These are phyloP conservation scores for Agrilus mali DNA, from an alignment of 2,888 invertebrate species.

Conservation along the genomic window DNA sequence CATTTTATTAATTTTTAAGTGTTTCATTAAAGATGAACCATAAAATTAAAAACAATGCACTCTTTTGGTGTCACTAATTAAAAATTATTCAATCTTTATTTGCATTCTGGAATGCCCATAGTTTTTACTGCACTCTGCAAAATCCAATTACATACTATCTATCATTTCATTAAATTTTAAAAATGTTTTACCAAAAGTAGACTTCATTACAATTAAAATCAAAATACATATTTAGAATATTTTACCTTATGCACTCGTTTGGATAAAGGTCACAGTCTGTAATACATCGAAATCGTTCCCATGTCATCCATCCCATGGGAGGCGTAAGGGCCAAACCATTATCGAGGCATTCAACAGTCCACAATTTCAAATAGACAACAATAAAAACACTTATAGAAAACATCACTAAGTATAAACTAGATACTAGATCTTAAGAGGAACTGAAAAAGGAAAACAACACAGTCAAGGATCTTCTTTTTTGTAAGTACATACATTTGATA, in stretches of 20 bases:
- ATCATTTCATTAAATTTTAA: no score
- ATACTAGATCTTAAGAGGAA: no score
- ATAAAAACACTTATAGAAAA: neutral
- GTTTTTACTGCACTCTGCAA: no score
- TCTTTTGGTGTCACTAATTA: no score
- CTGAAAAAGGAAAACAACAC: no score
- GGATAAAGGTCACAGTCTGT: constrained; percentile 51
- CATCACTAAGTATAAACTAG: neutral
- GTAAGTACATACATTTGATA: neutral
- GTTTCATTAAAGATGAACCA: no score
- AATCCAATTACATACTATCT: no score
- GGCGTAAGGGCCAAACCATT: constrained; percentile 55
- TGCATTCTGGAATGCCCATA: no score
- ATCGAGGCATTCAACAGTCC: constrained; percentile 29
- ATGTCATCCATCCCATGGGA: constrained; percentile 63
- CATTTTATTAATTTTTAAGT: no score
- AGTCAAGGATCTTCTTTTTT: no score
- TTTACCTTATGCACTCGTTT: constrained; percentile 53
- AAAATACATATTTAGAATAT: neutral
- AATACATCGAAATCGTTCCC: constrained; percentile 54
- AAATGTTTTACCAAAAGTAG: constrained; percentile 2
- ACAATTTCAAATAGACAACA: neutral
- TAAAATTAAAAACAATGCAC: no score
- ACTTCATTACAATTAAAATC: neutral
- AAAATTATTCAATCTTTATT: no score